Evolutionary conservation across 2,888 invertebrate genomes (phyloP).

Genomic region (Mesorhabditis sp.): DNA sequence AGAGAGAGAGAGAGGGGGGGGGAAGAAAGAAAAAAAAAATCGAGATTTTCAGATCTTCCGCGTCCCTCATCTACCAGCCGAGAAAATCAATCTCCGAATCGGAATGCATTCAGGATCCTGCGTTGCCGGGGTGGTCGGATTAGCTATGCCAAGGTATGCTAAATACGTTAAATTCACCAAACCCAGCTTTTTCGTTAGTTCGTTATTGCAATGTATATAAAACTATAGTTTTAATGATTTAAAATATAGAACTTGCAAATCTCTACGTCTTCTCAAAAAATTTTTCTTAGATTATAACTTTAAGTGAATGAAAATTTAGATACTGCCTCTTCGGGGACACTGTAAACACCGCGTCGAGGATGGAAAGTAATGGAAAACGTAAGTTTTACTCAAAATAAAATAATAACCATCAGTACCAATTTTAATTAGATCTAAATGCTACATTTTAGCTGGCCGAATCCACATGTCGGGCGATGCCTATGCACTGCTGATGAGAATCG

Average conservation of each 20-base stretch:
- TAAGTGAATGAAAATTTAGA: no score
- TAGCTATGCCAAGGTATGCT: constrained; percentile 39
- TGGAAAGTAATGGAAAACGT: constrained; percentile 55
- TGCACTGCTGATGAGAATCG: constrained; percentile 45
- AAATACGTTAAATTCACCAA: no score
- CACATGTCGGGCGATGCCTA: constrained; percentile 51
- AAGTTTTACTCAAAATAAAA: constrained; percentile 11
- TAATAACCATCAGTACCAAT: no score
- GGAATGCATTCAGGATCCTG: constrained; percentile 44
- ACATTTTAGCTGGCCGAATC: constrained; percentile 48
- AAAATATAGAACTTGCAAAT: no score
- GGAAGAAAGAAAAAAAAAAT: neutral
- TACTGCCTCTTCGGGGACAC: constrained; percentile 54
- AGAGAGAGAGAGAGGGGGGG: neutral
- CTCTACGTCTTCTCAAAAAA: no score
- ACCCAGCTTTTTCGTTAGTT: no score
- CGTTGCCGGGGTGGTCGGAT: constrained; percentile 43
- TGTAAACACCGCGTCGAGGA: constrained; percentile 50
- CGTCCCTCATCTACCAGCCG: constrained; percentile 46
- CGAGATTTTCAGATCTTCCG: constrained; percentile 25
- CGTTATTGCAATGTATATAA: no score
- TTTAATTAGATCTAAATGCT: no score
- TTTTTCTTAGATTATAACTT: no score
- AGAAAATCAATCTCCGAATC: constrained; percentile 45
- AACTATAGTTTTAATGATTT: no score